These are phyloP conservation scores for Channallabes apus DNA, from an alignment of 2,797 vertebrate species.

Conservation along the genomic window DNA sequence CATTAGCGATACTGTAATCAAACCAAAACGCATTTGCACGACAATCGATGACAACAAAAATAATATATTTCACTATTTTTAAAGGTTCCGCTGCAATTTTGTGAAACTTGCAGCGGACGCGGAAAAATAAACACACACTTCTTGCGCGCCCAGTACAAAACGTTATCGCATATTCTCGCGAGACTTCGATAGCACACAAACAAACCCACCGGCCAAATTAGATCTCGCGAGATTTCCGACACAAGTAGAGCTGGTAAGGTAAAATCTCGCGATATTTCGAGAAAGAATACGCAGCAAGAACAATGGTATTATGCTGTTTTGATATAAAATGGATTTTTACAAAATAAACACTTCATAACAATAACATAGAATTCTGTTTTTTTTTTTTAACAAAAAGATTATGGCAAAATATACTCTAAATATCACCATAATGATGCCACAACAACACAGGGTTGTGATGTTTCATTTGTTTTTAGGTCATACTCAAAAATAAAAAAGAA, in stretches of 20 bases:
- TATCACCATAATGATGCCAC: background rate
- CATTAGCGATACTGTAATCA: background rate
- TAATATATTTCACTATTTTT: background rate
- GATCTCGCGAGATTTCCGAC: background rate
- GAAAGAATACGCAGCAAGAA: no score
- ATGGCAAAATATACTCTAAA: background rate
- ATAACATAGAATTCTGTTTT: no score
- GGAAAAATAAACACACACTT: background rate
- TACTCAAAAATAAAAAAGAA: background rate
- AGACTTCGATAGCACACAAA: background rate
- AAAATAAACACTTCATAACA: background rate
- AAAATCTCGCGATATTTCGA: background rate
- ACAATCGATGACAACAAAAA: background rate
- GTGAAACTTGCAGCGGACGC: slow-evolving; percentile 8
- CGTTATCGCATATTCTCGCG: slow-evolving; percentile 9
- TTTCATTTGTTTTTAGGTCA: background rate
- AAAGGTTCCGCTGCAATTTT: background rate
- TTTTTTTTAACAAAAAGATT: background rate
- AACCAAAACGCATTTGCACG: background rate
- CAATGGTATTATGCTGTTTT: background rate
- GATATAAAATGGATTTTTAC: background rate
- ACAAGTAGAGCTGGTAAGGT: background rate
- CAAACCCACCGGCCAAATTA: fast-evolving
- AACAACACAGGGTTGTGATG: background rate
- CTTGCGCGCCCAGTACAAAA: slow-evolving; percentile 25